Base-by-base conservation (phyloP, 2,113 vertebrate species). In the Crotalus viridis region DNA sequence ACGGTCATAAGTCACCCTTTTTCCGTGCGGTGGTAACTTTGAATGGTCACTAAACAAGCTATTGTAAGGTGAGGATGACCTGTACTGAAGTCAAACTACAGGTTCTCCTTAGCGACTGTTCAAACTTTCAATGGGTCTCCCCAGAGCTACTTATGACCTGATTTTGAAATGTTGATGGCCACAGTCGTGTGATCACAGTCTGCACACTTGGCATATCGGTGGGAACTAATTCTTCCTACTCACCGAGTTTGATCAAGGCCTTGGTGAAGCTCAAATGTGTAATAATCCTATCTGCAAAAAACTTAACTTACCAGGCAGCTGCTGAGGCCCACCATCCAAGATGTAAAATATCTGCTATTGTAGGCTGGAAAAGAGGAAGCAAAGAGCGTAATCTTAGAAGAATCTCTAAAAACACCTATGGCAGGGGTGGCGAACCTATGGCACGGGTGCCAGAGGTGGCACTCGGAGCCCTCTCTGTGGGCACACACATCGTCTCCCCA, bases 301-400 rank as follows among this genome's bases (percentile, higher is more conserved):
- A n/a, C 15, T 51, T 51, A 56, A 97, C 99, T 98, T 97, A 99
- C 99, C 99, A 99, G 92, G 99, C 98, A 85, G 98, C 99, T 94
- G 97, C 98, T 3, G 99, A 99, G 46, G 99, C 98, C 99, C 99
- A 99, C 99, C 99, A 99, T 95, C 99, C 98, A 91, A 99, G 97
- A 21, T 98, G 99, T 91, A 99, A 97, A 94, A 99, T 95, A 95
- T 99, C 99, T 94, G 98, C 97, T 96, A 99, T 97, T 0, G 99
- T 99, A 92, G 99, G 99, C 99, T 99, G 94, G 24, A 94, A 92
- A 95, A 94, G 5, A 96, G 4, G 93, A 28, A 61, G 21, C 10
- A 91, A 85, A 88, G 3, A 74, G 74, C 52, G 54, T 26, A 46
- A 24, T 26, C 4, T 56, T 89, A 86, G 24, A 26, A 33, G 28